These are phyloP conservation scores for Periophthalmodon schlosseri DNA, from an alignment of 2,113 vertebrate genomes.

Conservation along the genomic window DNA sequence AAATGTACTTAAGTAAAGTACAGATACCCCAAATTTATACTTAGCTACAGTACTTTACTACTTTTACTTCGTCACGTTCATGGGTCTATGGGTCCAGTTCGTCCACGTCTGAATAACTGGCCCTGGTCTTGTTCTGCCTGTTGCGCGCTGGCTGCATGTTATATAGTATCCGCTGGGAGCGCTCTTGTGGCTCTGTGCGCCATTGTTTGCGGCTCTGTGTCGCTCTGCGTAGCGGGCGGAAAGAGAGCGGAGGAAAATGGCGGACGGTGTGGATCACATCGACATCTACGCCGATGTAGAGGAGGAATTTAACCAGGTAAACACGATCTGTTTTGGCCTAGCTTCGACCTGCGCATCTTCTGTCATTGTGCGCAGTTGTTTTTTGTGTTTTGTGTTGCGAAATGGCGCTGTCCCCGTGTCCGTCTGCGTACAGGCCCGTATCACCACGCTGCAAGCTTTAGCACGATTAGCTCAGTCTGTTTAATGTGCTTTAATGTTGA, in stretches of 20 bases:
- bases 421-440: slow-evolving; percentile 16
- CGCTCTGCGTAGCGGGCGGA: slow-evolving; percentile 37
- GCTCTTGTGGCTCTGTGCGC: slow-evolving; percentile 43
- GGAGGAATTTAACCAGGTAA: slow-evolving; percentile 95
- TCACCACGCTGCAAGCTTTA: slow-evolving; percentile 41
- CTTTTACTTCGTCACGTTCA: no score
- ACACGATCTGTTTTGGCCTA: rapidly evolving
- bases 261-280: slow-evolving; percentile 97
- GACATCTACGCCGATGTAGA: slow-evolving; percentile 97
- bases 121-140: no score
- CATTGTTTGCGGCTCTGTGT: background rate
- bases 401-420: background rate
- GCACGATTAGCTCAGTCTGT: background rate
- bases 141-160: no score
- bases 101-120: no score
- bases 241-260: slow-evolving; percentile 84
- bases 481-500: background rate
- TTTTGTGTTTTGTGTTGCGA: rapidly evolving
- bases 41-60: no score
- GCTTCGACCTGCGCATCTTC: rapidly evolving
- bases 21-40: no score
- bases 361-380: rapidly evolving
- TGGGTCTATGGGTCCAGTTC: no score
- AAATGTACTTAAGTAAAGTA: no score
- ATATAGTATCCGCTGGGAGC: slow-evolving; percentile 7